Evolutionary conservation across 2,113 vertebrate species (phyloP).

Genomic region (Plecotus auritus): DNA sequence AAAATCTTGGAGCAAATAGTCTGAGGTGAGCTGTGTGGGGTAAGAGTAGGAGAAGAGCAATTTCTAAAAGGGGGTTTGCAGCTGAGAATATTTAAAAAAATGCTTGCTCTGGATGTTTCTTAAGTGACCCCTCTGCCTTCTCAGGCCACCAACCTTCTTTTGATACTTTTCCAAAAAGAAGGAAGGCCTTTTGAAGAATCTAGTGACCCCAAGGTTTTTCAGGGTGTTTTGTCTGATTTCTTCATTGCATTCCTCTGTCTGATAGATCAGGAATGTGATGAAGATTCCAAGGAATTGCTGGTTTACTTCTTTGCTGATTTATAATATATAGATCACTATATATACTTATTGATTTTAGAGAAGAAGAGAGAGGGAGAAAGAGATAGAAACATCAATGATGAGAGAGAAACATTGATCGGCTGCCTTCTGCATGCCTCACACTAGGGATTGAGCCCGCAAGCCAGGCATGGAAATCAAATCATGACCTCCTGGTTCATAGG

Average conservation of each 20-base stretch:
- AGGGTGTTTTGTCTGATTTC: not conserved
- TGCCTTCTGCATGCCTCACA: no score
- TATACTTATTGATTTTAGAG: no score
- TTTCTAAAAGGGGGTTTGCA: not conserved
- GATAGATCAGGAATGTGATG: not conserved
- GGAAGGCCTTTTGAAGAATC: not conserved
- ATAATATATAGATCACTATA: no score
- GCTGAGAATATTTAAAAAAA: no score
- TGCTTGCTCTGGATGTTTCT: no score
- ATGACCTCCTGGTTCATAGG: no score
- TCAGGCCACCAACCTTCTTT: not conserved
- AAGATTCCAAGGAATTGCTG: not conserved
- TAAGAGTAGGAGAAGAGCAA: not conserved
- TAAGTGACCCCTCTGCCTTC: not conserved
- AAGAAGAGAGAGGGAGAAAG: no score
- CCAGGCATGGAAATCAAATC: no score
- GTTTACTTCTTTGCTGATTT: not conserved
- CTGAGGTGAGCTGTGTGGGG: not conserved
- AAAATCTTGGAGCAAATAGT: not conserved
- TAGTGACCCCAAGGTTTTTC: not conserved
- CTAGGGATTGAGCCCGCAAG: no score
- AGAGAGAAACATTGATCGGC: no score
- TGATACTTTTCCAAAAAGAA: not conserved
- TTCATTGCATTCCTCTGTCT: not conserved
- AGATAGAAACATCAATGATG: no score